Base-by-base conservation (phyloP, 2,888 invertebrate genomes). In the Heliconius erato region DNA sequence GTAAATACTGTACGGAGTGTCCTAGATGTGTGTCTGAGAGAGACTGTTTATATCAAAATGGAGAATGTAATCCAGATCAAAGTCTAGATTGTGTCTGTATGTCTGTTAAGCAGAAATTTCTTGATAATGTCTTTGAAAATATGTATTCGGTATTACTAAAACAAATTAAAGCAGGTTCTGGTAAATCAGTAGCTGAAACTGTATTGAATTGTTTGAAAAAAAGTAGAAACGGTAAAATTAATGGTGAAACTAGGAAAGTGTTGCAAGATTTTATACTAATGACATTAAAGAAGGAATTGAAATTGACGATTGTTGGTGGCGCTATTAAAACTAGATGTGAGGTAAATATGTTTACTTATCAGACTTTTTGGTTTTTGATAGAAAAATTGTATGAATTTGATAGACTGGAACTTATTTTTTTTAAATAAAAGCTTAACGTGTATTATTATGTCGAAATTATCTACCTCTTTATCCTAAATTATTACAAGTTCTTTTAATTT, bases 271-370 rank as follows among this genome's bases (percentile, higher is more conserved):
- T 95, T 82, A 89, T 96, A 79, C 85, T 95, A 83, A 89, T 87
- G 19, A 90, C 90, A 0, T 90, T 95, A 0, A 95, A 92, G 85
- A 93, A 92, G 85, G 93, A 95, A 89, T 91, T 95, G 85, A 93
- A 94, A 87, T 88, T 94, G 83, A 94, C 95, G 0, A 93, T 96
- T 35, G 89, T 95, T 67, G 95, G 95, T 71, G 96, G 95, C 59
- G 95, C 96, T 79, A 92, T 94, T 3, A 96, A 95, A 85, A 96
- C 96, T 3, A 91, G 95, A 84, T 96, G 96, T 85, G 95, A 96
- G 91, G 95, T 94, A 86, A 84, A 40, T 26, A 40, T 44, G 2
- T 16, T 6, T 6, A 12, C 0, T 12, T 7, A 44, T 26, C n/a
- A 1, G 19, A 7, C 35, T 80, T 6, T 28, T 76, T 69, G 19